Conservation (phyloP, 2,888 invertebrate genomes). For the Dicycla oo region DNA sequence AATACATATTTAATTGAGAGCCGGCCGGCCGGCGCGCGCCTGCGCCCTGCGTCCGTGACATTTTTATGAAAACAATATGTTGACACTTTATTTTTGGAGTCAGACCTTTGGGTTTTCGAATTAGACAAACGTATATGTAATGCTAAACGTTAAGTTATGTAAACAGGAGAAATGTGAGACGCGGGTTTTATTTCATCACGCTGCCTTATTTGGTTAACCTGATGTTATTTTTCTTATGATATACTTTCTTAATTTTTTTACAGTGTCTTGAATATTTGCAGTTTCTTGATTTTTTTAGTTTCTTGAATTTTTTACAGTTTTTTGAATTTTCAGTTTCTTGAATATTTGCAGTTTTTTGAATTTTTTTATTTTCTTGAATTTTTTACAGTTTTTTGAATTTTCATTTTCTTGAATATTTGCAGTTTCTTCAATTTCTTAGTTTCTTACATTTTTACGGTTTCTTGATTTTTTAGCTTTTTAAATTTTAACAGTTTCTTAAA, state of each 20-base stretch:
- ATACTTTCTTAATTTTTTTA: too few species aligned
- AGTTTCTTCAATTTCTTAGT: too few species aligned
- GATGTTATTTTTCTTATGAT: too few species aligned
- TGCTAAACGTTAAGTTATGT: conserved; percentile 25
- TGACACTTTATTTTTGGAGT: conserved; percentile 65
- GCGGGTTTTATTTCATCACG: conserved; percentile 13
- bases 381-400: too few species aligned
- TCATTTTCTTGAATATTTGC: not conserved
- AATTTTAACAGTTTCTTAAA: not conserved
- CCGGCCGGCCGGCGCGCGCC: conserved; percentile 65
- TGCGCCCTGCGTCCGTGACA: conserved; percentile 58
- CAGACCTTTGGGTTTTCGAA: conserved; percentile 48
- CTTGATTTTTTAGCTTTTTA: too few species aligned
- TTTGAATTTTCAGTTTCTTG: not conserved
- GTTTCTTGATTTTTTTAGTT: not conserved
- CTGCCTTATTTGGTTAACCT: not conserved
- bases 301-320: not conserved
- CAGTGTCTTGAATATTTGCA: not conserved
- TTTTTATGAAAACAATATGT: conserved; percentile 66
- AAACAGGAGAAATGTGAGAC: conserved; percentile 17
- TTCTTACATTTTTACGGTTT: not conserved
- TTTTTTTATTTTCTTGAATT: not conserved
- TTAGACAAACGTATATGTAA: conserved; percentile 35
- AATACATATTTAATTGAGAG: conserved; percentile 60
- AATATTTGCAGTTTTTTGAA: too few species aligned